phyloP scores from a whole-genome alignment of 2,113 vertebrate genomes.

The Morone saxatilis region DNA sequence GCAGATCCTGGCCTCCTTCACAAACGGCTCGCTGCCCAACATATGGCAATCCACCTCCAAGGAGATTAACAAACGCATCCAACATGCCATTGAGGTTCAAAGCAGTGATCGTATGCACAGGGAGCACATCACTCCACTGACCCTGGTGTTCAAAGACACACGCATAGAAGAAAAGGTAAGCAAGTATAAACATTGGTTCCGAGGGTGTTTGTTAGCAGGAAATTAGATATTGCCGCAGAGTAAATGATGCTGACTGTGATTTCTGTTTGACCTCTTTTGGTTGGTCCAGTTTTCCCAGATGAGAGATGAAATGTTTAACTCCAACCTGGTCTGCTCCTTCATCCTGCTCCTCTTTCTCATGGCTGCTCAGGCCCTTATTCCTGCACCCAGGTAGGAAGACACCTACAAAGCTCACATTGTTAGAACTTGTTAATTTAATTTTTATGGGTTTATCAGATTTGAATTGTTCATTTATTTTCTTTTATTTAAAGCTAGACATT shows the following conservation, averaged over 20 bases:
- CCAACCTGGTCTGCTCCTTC: slow-evolving; percentile 96
- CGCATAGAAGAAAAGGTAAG: slow-evolving; percentile 83
- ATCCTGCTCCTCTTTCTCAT: slow-evolving; percentile 95
- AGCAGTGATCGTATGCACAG: slow-evolving; percentile 83
- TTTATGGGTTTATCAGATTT: background rate
- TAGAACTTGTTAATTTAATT: background rate
- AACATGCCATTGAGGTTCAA: slow-evolving; percentile 81
- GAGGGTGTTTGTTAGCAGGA: background rate
- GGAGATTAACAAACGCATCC: slow-evolving; percentile 84
- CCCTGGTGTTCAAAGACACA: slow-evolving; percentile 83
- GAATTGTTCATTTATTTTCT: background rate
- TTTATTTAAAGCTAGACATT: background rate
- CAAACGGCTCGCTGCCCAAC: slow-evolving; percentile 77
- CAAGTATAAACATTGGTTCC: too few relatives aligned
- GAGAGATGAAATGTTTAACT: slow-evolving; percentile 98
- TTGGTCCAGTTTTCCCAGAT: slow-evolving; percentile 93
- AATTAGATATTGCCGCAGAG: background rate
- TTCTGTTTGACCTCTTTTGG: background rate
- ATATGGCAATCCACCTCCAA: slow-evolving; percentile 70
- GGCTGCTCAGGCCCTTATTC: slow-evolving; percentile 91
- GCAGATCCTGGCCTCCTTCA: slow-evolving; percentile 84
- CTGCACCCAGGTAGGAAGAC: slow-evolving; percentile 85
- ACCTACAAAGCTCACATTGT: background rate
- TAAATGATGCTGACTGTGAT: background rate
- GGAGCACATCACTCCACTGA: slow-evolving; percentile 81